These are phyloP conservation scores for Anoura caudifer DNA, from an alignment of 2,113 vertebrate genomes.

Conservation along the genomic window DNA sequence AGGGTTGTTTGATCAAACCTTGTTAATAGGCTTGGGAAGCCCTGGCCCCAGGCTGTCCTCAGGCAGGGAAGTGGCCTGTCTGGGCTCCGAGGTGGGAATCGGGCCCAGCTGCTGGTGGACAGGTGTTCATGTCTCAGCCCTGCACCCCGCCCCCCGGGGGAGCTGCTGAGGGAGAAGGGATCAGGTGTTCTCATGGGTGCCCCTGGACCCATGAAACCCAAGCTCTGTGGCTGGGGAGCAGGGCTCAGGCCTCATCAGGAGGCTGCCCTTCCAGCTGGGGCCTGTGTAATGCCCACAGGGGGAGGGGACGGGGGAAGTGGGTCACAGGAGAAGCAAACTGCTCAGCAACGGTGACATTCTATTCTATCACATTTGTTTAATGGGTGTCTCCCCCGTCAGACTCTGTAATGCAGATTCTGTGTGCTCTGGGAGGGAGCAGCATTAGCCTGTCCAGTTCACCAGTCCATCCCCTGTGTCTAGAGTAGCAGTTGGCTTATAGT, in stretches of 20 bases:
- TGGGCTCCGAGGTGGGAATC: not conserved
- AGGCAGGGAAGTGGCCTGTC: slow-evolving; percentile 34
- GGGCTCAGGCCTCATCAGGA: not conserved
- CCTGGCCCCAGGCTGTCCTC: not conserved
- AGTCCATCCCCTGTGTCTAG: not conserved
- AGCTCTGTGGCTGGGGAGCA: not conserved
- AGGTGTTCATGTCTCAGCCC: slow-evolving; percentile 21
- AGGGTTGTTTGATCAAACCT: not conserved
- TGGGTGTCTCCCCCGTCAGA: fast-evolving
- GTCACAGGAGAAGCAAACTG: not conserved
- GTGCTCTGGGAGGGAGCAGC: fast-evolving
- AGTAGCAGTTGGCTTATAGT: not conserved
- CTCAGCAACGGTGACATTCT: fast-evolving
- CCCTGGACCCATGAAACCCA: slow-evolving; percentile 20
- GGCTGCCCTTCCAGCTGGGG: not conserved
- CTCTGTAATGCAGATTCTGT: fast-evolving
- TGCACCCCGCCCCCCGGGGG: not conserved
- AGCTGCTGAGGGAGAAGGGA: not conserved
- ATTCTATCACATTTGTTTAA: fast-evolving
- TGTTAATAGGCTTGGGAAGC: not conserved
- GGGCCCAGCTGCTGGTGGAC: not conserved
- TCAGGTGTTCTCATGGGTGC: not conserved
- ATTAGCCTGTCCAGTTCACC: fast-evolving
- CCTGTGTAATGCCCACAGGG: not conserved
- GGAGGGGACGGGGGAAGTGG: fast-evolving